Evolutionary conservation across 2,113 vertebrate species (phyloP), one percentile per base, ranked within the genome.

Genomic region (Meleagris gallopavo): DNA sequence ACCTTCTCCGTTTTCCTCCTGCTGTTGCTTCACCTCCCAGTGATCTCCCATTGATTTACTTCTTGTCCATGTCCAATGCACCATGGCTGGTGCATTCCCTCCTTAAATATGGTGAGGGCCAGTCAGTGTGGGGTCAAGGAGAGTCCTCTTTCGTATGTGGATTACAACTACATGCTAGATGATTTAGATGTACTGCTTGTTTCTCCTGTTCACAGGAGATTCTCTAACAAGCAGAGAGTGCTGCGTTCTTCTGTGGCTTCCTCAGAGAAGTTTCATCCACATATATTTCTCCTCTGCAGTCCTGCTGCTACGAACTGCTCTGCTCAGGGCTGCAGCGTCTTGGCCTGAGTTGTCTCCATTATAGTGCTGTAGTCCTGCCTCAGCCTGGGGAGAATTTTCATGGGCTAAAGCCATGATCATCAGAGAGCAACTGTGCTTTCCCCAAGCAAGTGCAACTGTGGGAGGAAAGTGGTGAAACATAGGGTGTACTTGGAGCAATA

Each of bases 321-420:
- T 83, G 62, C 83, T 75, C 66, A 24, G 34, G 25, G 61, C 65
- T 78, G 70, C 70, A 78, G 65, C 80, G 32, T 46, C 46, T 67
- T 2, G 4, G 17, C 27, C 2, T 55, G 15, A 29, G 8, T 6
- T 58, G 36, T 7, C 24, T 45, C 62, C 36, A 38, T 83, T 32
- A 3, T 0, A n/a, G 14, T 0, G 0, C 41, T 36, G 52, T n/a
- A 40, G 34, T 36, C n/a, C 13, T 25, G 50, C 5, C 1, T 62
- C 60, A 27, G 1, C 38, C 0, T 65, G 24, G 55, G 32, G 57
- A 16, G 9, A 34, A 36, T 83, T 55, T 40, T 83, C 70, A 13
- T 3, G 2, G 13, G 21, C 50, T 58, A 67, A 67, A 50, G 16
- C 12, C 8, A 4, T 2, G 0, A 0, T 60, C 15, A 0, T n/a